phyloP scores from a whole-genome alignment of 2,113 vertebrate species.

The Leptocoma aspasia region DNA sequence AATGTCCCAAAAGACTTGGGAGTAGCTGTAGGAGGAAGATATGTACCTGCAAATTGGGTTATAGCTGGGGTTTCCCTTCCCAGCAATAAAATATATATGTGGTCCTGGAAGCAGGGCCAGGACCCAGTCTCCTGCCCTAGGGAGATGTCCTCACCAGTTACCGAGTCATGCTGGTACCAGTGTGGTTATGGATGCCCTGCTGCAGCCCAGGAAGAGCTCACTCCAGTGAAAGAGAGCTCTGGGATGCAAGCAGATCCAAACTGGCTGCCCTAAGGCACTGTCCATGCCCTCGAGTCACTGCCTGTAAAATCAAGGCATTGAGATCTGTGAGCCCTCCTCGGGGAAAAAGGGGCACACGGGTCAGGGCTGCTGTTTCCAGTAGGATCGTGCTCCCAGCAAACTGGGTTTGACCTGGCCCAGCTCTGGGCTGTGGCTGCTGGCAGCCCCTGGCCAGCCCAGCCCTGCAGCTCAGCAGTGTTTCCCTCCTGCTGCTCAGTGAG shows the following conservation, averaged over 20 bases:
- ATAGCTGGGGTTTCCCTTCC: background rate
- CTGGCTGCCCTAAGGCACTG: background rate
- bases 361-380: background rate
- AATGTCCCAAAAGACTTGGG: background rate
- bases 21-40: background rate
- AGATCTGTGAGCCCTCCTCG: background rate
- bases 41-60: background rate
- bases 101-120: background rate
- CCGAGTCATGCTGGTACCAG: background rate
- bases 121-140: background rate
- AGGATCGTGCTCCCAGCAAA: background rate
- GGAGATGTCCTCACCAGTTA: background rate
- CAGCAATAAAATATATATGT: background rate
- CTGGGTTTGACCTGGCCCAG: background rate
- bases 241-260: background rate
- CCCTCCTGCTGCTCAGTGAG: background rate
- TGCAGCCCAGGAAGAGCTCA: background rate
- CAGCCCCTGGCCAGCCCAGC: background rate
- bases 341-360: fast-evolving
- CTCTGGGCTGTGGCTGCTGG: background rate
- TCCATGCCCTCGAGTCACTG: background rate
- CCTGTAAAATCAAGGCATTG: background rate
- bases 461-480: background rate
- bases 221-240: background rate
- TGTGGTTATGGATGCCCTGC: background rate